Percentiles rank a stretch among this genome's conserved stretches.
Evolutionary conservation across 2,797 vertebrate species (phyloP).

Genomic region (Philypnodon macrostomus): DNA sequence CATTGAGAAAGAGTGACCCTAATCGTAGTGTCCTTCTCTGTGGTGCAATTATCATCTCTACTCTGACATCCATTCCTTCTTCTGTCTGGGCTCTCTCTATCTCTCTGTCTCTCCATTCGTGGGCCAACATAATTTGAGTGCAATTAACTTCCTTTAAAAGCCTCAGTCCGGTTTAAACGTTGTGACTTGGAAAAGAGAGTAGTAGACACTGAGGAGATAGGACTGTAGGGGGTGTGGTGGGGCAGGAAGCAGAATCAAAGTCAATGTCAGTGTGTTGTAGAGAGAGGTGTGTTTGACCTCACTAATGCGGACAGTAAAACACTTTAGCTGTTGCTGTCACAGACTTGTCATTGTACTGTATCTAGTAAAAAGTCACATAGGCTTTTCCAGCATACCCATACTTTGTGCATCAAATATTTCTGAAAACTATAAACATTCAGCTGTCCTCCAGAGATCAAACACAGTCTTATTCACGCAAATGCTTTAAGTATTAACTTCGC

Average conservation of each 20-base stretch:
- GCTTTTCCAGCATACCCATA: constrained; percentile 26
- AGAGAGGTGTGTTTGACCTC: constrained; percentile 74
- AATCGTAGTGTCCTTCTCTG: constrained; percentile 73
- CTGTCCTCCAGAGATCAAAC: neutral
- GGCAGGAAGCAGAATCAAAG: constrained; percentile 58
- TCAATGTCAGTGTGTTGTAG: constrained; percentile 63
- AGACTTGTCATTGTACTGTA: constrained; percentile 64
- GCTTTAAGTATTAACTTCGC: too few species aligned
- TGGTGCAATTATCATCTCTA: constrained; percentile 79
- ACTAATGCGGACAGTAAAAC: constrained; percentile 71
- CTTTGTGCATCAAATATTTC: too few species aligned
- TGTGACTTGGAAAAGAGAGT: constrained; percentile 75
- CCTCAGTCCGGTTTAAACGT: constrained; percentile 78
- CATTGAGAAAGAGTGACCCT: constrained; percentile 68
- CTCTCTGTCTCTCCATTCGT: constrained; percentile 72
- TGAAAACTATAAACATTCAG: too few species aligned
- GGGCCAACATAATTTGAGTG: constrained; percentile 86
- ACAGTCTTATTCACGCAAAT: too few species aligned
- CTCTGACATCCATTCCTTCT: constrained; percentile 65
- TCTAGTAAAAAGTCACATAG: constrained; percentile 40
- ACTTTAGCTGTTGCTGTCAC: constrained; percentile 60
- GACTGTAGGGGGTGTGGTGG: constrained; percentile 33
- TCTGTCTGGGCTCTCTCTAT: constrained; percentile 49
- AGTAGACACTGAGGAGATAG: constrained; percentile 45
- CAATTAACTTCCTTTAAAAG: constrained; percentile 87